A percentile compares a stretch with the other conserved stretches of the same genome.
phyloP scores from a whole-genome alignment of 2,113 vertebrate genomes.

The Suncus etruscus region DNA sequence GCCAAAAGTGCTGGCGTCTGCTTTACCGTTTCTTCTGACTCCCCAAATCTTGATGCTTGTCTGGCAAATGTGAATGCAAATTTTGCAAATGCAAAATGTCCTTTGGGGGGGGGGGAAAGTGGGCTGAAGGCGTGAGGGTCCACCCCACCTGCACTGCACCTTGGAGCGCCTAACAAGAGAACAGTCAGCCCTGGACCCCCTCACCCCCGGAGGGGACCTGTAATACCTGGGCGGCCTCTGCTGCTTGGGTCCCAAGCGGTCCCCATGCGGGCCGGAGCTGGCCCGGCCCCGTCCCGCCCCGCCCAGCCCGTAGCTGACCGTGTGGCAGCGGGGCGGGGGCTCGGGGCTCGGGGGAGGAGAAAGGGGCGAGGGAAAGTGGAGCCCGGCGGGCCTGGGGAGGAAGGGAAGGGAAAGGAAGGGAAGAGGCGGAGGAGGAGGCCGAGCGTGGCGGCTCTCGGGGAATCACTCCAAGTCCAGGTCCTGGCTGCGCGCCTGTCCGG shows the following conservation, averaged over 20 bases:
- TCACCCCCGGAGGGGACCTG: no score
- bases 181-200: no score
- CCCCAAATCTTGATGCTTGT: neutral
- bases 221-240: no score
- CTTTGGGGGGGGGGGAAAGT: no score
- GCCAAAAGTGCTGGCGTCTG: neutral
- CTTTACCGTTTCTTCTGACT: neutral
- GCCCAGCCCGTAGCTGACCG: slow-evolving; percentile 64
- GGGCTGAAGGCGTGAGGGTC: no score
- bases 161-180: neutral
- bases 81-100: neutral
- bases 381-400: slow-evolving; percentile 44
- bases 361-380: slow-evolving; percentile 56
- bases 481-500: neutral
- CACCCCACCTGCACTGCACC: no score
- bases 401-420: slow-evolving; percentile 49
- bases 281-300: slow-evolving; percentile 71
- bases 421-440: slow-evolving; percentile 53
- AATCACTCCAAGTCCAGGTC: no score
- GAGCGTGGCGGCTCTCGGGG: slow-evolving; percentile 4
- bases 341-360: slow-evolving; percentile 50
- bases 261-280: slow-evolving; percentile 62
- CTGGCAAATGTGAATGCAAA: no score
- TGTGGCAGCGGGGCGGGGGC: slow-evolving; percentile 52
- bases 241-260: neutral